Conservation (phyloP, 2,888 invertebrate species). For the Eupithecia dodoneata region DNA sequence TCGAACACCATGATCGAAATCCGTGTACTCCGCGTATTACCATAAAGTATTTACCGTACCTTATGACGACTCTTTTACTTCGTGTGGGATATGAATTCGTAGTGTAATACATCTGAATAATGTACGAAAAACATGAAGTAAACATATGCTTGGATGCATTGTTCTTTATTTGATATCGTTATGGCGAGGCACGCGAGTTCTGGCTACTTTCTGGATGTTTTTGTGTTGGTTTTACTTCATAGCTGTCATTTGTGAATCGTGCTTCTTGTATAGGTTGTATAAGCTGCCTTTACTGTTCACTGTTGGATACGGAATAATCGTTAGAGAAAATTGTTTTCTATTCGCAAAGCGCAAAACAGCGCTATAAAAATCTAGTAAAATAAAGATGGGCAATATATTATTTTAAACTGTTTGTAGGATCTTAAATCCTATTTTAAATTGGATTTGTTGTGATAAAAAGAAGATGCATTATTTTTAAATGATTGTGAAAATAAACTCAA, state of each 20-base stretch:
- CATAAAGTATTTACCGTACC: constrained; percentile 65
- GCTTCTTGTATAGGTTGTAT: not conserved
- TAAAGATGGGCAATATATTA: constrained; percentile 25
- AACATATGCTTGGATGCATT: constrained; percentile 62
- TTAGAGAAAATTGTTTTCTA: constrained; percentile 23
- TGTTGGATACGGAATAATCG: constrained; percentile 19
- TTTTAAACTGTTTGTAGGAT: constrained; percentile 22
- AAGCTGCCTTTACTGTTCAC: constrained; percentile 1
- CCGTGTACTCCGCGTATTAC: constrained; percentile 75
- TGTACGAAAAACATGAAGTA: constrained; percentile 59
- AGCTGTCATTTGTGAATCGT: not conserved
- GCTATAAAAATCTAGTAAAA: constrained; percentile 26
- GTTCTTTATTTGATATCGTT: constrained; percentile 46
- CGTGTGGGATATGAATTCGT: constrained; percentile 76
- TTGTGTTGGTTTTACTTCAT: not conserved
- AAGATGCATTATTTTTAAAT: not conserved
- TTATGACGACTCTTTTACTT: constrained; percentile 78
- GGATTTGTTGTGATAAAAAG: not conserved
- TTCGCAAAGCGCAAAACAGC: constrained; percentile 10
- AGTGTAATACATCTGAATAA: constrained; percentile 69
- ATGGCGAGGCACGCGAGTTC: constrained; percentile 1
- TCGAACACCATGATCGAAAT: constrained; percentile 77
- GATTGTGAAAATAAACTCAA: not conserved
- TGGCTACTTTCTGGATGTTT: not conserved
- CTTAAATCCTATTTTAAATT: not conserved